These are phyloP conservation scores for Acrocera orbiculus DNA, from an alignment of 2,888 invertebrate genomes.

Conservation along the genomic window DNA sequence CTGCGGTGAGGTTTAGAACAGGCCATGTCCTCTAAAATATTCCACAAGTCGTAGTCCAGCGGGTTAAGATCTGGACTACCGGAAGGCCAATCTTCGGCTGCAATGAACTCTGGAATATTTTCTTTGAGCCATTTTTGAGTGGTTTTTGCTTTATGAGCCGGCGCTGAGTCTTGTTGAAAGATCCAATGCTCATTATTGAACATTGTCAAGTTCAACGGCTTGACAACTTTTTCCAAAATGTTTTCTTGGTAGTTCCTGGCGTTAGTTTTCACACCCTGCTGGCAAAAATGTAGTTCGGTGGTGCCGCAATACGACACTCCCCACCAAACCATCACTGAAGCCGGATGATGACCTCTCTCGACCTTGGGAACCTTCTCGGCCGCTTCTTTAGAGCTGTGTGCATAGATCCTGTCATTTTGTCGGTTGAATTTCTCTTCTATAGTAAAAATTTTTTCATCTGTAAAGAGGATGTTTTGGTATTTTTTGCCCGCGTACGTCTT, in stretches of 20 bases:
- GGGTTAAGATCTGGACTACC: slow-evolving; percentile 8
- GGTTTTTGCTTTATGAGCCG: neutral
- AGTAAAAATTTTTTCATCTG: slow-evolving; percentile 13
- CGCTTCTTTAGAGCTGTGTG: slow-evolving; percentile 3
- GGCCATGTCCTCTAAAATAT: slow-evolving; percentile 6
- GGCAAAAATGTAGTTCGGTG: slow-evolving; percentile 14
- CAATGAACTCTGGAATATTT: slow-evolving; percentile 7
- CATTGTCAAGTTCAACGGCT: neutral
- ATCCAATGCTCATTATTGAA: neutral
- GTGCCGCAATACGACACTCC: slow-evolving; percentile 11
- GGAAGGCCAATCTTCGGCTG: slow-evolving; percentile 5
- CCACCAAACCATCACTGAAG: slow-evolving; percentile 15
- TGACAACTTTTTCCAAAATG: neutral
- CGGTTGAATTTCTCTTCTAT: slow-evolving; percentile 12
- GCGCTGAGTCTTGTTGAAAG: slow-evolving; percentile 1
- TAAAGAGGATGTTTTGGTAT: slow-evolving; percentile 11
- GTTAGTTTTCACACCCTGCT: slow-evolving; percentile 12
- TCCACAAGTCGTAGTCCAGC: slow-evolving; percentile 6
- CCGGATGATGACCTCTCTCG: slow-evolving; percentile 1
- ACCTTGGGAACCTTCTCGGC: neutral
- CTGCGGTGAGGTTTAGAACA: slow-evolving; percentile 5
- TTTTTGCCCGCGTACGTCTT: neutral
- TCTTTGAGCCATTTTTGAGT: neutral
- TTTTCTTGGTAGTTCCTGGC: slow-evolving; percentile 11
- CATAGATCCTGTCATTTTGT: slow-evolving; percentile 13